phyloP scores from a whole-genome alignment of 2,797 vertebrate species.

The Sandelia bainsii region DNA sequence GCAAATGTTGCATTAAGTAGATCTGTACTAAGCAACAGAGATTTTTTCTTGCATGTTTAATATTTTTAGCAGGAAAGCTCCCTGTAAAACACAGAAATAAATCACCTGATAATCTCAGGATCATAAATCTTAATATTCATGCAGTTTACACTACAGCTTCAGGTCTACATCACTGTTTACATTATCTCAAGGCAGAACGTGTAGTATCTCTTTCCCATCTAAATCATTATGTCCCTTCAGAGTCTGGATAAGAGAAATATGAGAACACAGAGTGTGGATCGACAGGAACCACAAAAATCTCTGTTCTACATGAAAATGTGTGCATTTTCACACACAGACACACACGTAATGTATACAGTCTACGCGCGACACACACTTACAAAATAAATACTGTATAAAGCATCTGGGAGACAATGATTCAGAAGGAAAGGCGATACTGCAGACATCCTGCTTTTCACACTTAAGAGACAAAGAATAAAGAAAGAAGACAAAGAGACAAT shows the following conservation, averaged over 20 bases:
- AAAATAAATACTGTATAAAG: conserved; percentile 31
- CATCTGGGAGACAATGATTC: conserved; percentile 65
- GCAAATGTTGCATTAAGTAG: conserved; percentile 28
- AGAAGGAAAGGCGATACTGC: conserved; percentile 72
- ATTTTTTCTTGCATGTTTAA: conserved; percentile 25
- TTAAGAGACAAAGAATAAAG: conserved; percentile 50
- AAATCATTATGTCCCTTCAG: conserved; percentile 73
- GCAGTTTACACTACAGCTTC: conserved; percentile 62
- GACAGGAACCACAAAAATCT: conserved; percentile 59
- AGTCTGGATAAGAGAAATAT: conserved; percentile 65
- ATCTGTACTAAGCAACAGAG: conserved; percentile 9
- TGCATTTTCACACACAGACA: conserved; percentile 18
- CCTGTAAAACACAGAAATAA: conserved; percentile 47
- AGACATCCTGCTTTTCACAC: conserved; percentile 61
- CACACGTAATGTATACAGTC: conserved; percentile 3
- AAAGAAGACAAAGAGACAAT: conserved; percentile 29
- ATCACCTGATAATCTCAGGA: conserved; percentile 50
- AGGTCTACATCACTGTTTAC: conserved; percentile 62
- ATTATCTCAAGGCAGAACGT: conserved; percentile 69
- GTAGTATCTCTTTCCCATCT: conserved; percentile 75
- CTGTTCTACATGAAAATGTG: conserved; percentile 38
- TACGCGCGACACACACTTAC: conserved; percentile 4
- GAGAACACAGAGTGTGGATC: conserved; percentile 44
- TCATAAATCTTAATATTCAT: conserved; percentile 70
- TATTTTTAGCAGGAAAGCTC: conserved; percentile 37